Evolutionary conservation across 2,888 invertebrate genomes (phyloP), one percentile per base, ranked within the genome.

Genomic region (Chrysina gloriosa): DNA sequence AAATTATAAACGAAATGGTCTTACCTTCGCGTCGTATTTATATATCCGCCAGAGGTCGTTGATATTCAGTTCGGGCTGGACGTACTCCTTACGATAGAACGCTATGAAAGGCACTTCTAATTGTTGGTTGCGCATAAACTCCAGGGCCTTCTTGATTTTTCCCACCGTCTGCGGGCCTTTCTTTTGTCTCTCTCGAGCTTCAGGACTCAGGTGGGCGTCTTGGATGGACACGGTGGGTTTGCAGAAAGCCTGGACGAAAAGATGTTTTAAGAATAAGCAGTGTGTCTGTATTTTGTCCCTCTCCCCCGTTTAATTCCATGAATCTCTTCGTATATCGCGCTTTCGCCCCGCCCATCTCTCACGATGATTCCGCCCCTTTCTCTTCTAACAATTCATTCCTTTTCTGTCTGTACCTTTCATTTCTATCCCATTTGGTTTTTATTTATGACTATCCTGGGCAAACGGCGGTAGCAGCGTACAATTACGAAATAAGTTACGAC

Each of bases 31-130:
- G 42, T 74, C 74, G 48, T 65, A 74, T 48, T 70, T 93, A 84
- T 96, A 98, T n/a, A 99, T 93, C 80, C 94, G 95, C 99, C 99
- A 99, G 27, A 99, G 84, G 80, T 99, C 98, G 77, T 95, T 95
- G 63, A 97, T 95, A 74, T 91, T 94, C 19, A 99, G 84, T 78
- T 98, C 97, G 0, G 97, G 96, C 77, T 95, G 92, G 0, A 98
- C 96, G 77, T 97, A 97, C 82, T 99, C 99, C 82, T 99, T 99
- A 23, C 98, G 89, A 81, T 99, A 99, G 84, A 97, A 98, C 0
- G 97, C 96, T 76, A 99, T 99, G 82, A 99, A 99, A 0, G 99
- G 98, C 42, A 98, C 97, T 85, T 99, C 98, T 73, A 97, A 86
- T 52, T 94, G 92, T 78, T 97, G 95, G 81, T 97, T 97, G 39